Percentiles rank a stretch among this genome's conserved stretches.
Evolutionary conservation across 2,113 vertebrate genomes (phyloP).

Genomic region (Planiliza haematocheilus): DNA sequence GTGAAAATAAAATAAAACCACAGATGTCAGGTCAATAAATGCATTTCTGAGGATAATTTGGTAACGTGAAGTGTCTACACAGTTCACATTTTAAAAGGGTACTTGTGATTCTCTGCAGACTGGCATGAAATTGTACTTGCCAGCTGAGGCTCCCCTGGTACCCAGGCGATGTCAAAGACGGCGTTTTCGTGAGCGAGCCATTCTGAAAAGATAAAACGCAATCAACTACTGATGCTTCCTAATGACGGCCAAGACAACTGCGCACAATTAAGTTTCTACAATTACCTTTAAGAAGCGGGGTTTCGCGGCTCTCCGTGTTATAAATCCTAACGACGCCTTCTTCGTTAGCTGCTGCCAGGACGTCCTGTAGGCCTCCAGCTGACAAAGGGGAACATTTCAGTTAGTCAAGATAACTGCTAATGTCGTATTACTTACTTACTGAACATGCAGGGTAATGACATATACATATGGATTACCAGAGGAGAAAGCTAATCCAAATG

Average conservation of each 20-base stretch:
- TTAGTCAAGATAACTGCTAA: slow-evolving; percentile 1
- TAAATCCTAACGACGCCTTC: slow-evolving; percentile 94
- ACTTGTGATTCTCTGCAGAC: too few species aligned
- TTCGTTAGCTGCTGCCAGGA: slow-evolving; percentile 94
- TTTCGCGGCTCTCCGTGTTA: slow-evolving; percentile 85
- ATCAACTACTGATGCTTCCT: background rate
- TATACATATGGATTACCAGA: slow-evolving; percentile 80
- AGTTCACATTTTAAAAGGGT: too few species aligned
- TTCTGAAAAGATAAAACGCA: slow-evolving; percentile 78
- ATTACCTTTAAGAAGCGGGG: slow-evolving; percentile 88
- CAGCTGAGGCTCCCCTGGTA: slow-evolving; percentile 90
- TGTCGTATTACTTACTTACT: accelerated
- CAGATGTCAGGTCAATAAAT: too few species aligned
- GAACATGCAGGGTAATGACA: background rate
- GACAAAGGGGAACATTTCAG: slow-evolving; percentile 6
- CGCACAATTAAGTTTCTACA: background rate
- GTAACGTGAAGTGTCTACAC: too few species aligned
- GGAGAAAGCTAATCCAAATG: slow-evolving; percentile 93
- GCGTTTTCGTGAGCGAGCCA: slow-evolving; percentile 98
- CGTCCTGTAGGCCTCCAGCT: slow-evolving; percentile 82
- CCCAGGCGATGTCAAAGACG: slow-evolving; percentile 97
- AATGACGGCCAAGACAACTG: background rate
- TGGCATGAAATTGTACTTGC: slow-evolving; percentile 80
- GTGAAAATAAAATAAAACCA: too few species aligned
- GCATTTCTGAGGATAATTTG: too few species aligned